Percentiles rank a stretch among this genome's conserved stretches.
Evolutionary conservation across 2,888 invertebrate species (phyloP).

Genomic region (Lamellibrachia columna): DNA sequence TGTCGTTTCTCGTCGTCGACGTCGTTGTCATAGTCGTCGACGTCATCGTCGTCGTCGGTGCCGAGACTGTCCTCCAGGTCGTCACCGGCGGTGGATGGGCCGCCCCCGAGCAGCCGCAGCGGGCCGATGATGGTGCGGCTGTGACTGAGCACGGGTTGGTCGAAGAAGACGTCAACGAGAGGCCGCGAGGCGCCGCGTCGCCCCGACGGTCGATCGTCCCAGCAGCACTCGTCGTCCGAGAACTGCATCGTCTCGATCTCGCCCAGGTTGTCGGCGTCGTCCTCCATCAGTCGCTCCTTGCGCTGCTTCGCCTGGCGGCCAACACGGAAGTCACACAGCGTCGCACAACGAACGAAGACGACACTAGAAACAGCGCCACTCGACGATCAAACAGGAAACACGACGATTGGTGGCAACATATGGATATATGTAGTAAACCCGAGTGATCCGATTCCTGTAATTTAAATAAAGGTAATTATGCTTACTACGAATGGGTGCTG

Average conservation of each 20-base stretch:
- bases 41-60: not conserved
- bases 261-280: not conserved
- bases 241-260: slow-evolving; percentile 5
- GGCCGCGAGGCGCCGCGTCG: not conserved
- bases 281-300: slow-evolving; percentile 10
- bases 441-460: too few relatives aligned
- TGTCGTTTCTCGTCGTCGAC: not conserved
- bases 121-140: not conserved
- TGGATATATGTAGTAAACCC: too few relatives aligned
- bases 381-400: not conserved
- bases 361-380: not conserved
- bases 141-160: not conserved
- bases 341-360: not conserved
- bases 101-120: not conserved
- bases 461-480: too few relatives aligned
- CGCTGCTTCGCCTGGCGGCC: not conserved
- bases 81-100: too few relatives aligned
- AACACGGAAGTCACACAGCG: not conserved
- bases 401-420: not conserved
- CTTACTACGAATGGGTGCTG: not conserved
- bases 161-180: not conserved
- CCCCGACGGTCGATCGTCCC: not conserved
- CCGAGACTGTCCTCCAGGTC: not conserved
- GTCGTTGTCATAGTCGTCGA: not conserved
- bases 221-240: not conserved